These are phyloP conservation scores for Rhingia campestris DNA, from an alignment of 2,888 invertebrate species.

Conservation along the genomic window DNA sequence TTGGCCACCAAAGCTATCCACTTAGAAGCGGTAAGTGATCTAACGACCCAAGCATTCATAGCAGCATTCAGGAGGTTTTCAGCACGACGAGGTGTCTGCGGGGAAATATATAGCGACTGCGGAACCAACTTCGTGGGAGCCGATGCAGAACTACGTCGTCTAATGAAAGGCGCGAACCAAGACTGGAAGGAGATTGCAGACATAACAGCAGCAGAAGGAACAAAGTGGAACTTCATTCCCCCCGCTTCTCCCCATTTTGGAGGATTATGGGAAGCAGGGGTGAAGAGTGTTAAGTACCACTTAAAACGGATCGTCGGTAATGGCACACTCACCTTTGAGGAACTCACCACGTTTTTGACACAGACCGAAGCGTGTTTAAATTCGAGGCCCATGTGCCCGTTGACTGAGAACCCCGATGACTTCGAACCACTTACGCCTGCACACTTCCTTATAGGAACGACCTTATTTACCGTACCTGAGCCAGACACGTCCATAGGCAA, in stretches of 20 bases:
- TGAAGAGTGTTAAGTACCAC: no score
- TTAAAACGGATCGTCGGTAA: neutral
- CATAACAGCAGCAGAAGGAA: no score
- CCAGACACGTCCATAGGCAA: conserved; percentile 16
- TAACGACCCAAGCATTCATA: conserved; percentile 25
- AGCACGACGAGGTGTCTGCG: conserved; percentile 19
- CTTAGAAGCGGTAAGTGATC: conserved; percentile 33
- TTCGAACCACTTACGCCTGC: neutral
- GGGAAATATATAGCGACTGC: conserved; percentile 32
- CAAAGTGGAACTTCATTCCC: no score
- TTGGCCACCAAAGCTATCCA: conserved; percentile 44
- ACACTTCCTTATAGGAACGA: conserved; percentile 11
- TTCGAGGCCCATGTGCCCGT: neutral
- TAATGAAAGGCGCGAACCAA: neutral
- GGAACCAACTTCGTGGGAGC: conserved; percentile 42
- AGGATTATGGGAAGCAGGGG: no score
- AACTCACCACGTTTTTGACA: conserved; percentile 68
- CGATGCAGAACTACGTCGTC: neutral
- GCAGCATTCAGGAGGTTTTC: conserved; percentile 21
- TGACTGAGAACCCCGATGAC: neutral
- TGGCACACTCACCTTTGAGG: conserved; percentile 4
- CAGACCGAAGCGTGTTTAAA: neutral
- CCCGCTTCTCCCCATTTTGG: no score
- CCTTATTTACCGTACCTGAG: neutral
- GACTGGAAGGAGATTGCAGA: conserved; percentile 6